Conservation (phyloP, 2,888 invertebrate species). For the Scelioninae gen. 2 region DNA sequence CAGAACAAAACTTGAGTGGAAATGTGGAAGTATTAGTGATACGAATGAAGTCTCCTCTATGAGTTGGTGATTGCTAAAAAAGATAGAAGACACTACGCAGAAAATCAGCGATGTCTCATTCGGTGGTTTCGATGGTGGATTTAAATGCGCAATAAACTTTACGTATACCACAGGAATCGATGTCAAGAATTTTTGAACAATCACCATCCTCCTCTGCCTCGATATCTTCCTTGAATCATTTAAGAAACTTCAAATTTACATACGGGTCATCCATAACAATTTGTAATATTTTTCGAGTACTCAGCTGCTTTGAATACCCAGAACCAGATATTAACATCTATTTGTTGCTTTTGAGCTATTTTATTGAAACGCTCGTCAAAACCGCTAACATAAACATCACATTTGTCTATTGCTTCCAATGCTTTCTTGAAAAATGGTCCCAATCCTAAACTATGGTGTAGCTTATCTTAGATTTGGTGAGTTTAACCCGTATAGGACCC, state of each 20-base stretch:
- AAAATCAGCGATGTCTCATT: slow-evolving; percentile 8
- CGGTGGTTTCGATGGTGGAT: slow-evolving; percentile 5
- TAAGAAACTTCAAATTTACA: slow-evolving; percentile 3
- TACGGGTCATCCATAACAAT: slow-evolving; percentile 5
- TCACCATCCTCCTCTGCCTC: background rate
- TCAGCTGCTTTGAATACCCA: slow-evolving; percentile 58
- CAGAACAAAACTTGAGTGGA: slow-evolving; percentile 32
- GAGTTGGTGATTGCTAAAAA: slow-evolving; percentile 43
- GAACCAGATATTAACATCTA: slow-evolving; percentile 63
- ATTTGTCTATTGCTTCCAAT: no score
- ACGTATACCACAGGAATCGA: slow-evolving; percentile 65
- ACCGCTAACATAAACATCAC: slow-evolving; percentile 52
- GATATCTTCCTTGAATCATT: background rate
- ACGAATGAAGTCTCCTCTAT: slow-evolving; percentile 46
- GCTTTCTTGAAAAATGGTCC: no score
- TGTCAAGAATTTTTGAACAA: slow-evolving; percentile 46
- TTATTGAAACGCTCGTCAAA: slow-evolving; percentile 62
- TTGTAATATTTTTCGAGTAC: slow-evolving; percentile 57
- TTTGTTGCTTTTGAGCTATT: slow-evolving; percentile 61
- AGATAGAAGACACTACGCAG: slow-evolving; percentile 9
- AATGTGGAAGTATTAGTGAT: slow-evolving; percentile 16
- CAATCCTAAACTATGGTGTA: no score
- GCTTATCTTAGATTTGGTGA: no score
- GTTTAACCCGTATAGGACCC: no score
- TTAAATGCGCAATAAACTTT: slow-evolving; percentile 65